A percentile compares a stretch with the other conserved stretches of the same genome.
These are phyloP conservation scores for Mus caroli DNA, from an alignment of 2,797 vertebrate genomes.

Conservation along the genomic window DNA sequence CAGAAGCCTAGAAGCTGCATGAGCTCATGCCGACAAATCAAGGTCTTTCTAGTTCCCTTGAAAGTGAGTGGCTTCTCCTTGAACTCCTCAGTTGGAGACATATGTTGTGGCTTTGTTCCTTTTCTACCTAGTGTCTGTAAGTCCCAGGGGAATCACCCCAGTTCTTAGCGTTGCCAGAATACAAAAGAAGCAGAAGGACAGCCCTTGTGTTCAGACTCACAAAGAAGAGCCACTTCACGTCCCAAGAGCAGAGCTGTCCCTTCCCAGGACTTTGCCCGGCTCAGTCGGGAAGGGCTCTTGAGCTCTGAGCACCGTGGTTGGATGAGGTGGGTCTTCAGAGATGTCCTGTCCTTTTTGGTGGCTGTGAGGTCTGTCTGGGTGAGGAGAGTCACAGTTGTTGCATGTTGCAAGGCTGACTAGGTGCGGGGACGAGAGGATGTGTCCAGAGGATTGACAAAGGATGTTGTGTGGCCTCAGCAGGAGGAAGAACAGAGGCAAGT, in stretches of 20 bases:
- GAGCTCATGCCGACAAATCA: not conserved
- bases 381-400: not conserved
- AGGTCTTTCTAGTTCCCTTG: slow-evolving; percentile 41
- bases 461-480: not conserved
- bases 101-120: not conserved
- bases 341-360: not conserved
- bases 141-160: not conserved
- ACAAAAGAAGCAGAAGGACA: not conserved
- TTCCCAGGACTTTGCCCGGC: not conserved
- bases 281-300: not conserved
- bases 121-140: not conserved
- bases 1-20: slow-evolving; percentile 4
- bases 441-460: not conserved
- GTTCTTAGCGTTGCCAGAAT: not conserved
- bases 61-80: not conserved
- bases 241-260: not conserved
- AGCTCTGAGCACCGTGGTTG: not conserved
- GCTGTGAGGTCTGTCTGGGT: rapidly evolving
- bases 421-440: too few species aligned
- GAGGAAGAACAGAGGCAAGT: not conserved
- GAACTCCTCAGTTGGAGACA: not conserved
- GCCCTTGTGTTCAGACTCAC: not conserved
- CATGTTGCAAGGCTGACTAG: not conserved
- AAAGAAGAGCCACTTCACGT: not conserved
- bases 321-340: not conserved